Evolutionary conservation across 37 sponge, comb jelly and placozoan species (phyloP), one percentile per base, ranked within the genome.

Genomic region (Cliona cf. orientalis): DNA sequence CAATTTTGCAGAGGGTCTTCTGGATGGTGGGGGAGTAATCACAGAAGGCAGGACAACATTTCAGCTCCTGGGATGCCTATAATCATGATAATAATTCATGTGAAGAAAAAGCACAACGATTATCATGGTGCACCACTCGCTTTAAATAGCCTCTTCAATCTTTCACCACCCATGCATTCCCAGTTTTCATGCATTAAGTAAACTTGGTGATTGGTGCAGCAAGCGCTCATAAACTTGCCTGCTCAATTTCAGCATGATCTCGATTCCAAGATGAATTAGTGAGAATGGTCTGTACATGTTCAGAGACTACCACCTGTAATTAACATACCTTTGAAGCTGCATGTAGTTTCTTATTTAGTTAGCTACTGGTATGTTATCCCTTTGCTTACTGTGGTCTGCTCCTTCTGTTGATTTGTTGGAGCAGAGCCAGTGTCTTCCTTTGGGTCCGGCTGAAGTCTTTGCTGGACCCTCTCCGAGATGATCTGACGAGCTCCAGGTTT

Each of bases 21-120:
- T 85, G 85, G 28, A 69, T 69, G 1, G 43, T 68, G 12, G 63
- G 14, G 4, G 70, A 78, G 49, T 76, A 85, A 0, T 85, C 85
- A 68, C 63, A 32, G 41, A 85, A 85, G 9, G 70, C 41, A 0
- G 35, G 29, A 57, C 85, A 77, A 2, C 12, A 42, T 36, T 73
- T 56, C 29, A 87, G 67, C 6, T 69, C 75, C 55, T 66, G 28
- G 34, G 26, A 36, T 1, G 81, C 87, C 87, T 87, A 21, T 22
- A 72, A 61, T 61, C 6, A 61, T 25, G 6, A 61, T 49, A 49
- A 49, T 19, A 19, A 17, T 49, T 19, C 55, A 49, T 19, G 55
- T 49, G 11, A 11, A n/a, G n/a, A n/a, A n/a, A n/a, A n/a, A n/a
- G n/a, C n/a, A n/a, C n/a, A n/a, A n/a, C n/a, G n/a, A n/a, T n/a